Evolutionary conservation across 2,113 vertebrate genomes (phyloP).

Genomic region (Rhinoptilus africanus): DNA sequence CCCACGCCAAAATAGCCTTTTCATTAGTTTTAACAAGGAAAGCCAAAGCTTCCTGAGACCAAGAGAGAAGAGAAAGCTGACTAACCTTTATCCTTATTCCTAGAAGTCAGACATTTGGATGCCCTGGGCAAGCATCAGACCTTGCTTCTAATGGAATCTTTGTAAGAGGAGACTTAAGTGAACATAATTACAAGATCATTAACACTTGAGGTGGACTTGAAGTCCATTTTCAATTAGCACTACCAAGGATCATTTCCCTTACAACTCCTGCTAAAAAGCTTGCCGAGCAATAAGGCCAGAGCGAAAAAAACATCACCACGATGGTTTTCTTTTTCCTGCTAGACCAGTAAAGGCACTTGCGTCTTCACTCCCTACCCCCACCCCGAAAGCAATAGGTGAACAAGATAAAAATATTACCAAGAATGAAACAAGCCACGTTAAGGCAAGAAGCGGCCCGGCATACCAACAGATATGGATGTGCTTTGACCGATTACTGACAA

Average conservation of each 20-base stretch:
- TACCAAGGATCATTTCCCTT: neutral
- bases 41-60: neutral
- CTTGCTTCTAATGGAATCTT: neutral
- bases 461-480: accelerated
- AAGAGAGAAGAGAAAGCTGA: neutral
- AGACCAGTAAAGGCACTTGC: neutral
- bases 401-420: neutral
- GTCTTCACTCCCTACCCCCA: neutral
- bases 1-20: neutral
- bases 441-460: neutral
- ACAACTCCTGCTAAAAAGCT: neutral
- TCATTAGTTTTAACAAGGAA: neutral
- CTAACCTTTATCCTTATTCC: neutral
- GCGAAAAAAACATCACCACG: neutral
- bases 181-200: neutral
- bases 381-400: accelerated
- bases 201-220: neutral
- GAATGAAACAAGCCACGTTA: neutral
- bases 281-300: neutral
- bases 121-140: neutral
- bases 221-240: neutral
- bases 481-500: neutral
- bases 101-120: neutral
- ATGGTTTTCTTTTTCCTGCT: neutral
- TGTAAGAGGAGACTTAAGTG: neutral